Base-by-base conservation (phyloP, 1,140 invertebrate genomes). In the Apis laboriosa region DNA sequence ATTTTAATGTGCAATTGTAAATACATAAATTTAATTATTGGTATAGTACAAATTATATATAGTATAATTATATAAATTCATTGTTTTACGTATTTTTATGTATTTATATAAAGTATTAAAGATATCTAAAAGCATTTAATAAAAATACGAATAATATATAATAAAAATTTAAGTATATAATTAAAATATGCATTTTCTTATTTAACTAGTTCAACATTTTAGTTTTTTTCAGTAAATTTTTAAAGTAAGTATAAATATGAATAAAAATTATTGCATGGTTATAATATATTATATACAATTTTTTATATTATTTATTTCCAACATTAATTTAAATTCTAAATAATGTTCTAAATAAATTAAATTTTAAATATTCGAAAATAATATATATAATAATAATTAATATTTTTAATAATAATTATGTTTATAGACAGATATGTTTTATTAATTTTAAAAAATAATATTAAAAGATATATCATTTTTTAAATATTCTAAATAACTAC, bases 31-130 rank as follows among this genome's bases (percentile, higher is more conserved):
- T 9, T 58, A 67, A 81, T 58, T 51, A 76, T n/a, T 28, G 19
- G 7, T 17, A 70, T 77, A 82, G 80, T 82, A 82, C 74, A 82
- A 82, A 82, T 61, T 60, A 76, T 28, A 67, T 53, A 68, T 49
- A 21, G 17, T 68, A 70, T 49, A 77, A 70, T 53, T 82, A 53
- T 34, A 15, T 24, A 34, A 19, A 67, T 43, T 66, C 17, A 67
- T 9, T 28, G 19, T 67, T 75, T 75, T 68, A 75, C 64, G 34
- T 43, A 43, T 43, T 43, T 43, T 43, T 68, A 66, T 67, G 11
- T 51, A 76, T 53, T 56, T 75, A 21, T 75, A 80, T 17, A 58
- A 43, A 43, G 66, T 74, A 24, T 58, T 28, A 66, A 55, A 67
- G 49, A 15, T 51, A 51, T 66, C 21, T 15, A 43, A 53, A 55